These are phyloP conservation scores for Agrotis segetum DNA, from an alignment of 2,888 invertebrate species.

Conservation along the genomic window DNA sequence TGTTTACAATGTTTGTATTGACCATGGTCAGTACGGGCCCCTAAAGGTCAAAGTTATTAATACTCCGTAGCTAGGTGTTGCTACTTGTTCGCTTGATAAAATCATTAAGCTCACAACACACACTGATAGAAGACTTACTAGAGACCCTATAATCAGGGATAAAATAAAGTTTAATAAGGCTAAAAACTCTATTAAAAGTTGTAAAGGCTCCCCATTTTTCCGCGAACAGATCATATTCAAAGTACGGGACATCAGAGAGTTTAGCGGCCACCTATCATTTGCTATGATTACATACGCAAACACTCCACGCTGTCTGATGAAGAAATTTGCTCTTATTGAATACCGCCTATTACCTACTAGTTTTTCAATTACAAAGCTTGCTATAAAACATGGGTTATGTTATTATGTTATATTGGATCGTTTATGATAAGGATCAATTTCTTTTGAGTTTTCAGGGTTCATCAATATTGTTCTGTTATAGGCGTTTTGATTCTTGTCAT, in stretches of 20 bases:
- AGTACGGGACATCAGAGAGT: slow-evolving; percentile 56
- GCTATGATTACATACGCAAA: slow-evolving; percentile 80
- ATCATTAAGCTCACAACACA: slow-evolving; percentile 18
- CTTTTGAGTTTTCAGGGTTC: slow-evolving; percentile 6
- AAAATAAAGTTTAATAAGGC: slow-evolving; percentile 13
- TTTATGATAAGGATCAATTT: slow-evolving; percentile 33
- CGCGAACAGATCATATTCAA: slow-evolving; percentile 51
- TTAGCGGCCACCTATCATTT: slow-evolving; percentile 79
- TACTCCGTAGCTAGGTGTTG: background rate
- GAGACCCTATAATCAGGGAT: slow-evolving; percentile 34
- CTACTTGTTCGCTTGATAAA: slow-evolving; percentile 23
- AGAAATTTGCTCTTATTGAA: slow-evolving; percentile 84
- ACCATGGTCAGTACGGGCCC: slow-evolving; percentile 1
- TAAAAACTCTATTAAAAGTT: slow-evolving; percentile 40
- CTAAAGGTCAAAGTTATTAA: slow-evolving; percentile 24
- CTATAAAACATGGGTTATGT: slow-evolving; percentile 46
- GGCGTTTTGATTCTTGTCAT: slow-evolving; percentile 17
- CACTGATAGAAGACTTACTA: background rate
- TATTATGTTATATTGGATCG: slow-evolving; percentile 48
- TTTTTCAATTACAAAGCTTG: slow-evolving; percentile 72
- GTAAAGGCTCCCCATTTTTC: slow-evolving; percentile 52
- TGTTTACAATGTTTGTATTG: slow-evolving; percentile 2
- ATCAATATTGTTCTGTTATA: slow-evolving; percentile 11
- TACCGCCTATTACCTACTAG: slow-evolving; percentile 68
- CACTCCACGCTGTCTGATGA: slow-evolving; percentile 79